Base-by-base conservation (phyloP, 2,888 invertebrate genomes). In the Cynaeus angustus region DNA sequence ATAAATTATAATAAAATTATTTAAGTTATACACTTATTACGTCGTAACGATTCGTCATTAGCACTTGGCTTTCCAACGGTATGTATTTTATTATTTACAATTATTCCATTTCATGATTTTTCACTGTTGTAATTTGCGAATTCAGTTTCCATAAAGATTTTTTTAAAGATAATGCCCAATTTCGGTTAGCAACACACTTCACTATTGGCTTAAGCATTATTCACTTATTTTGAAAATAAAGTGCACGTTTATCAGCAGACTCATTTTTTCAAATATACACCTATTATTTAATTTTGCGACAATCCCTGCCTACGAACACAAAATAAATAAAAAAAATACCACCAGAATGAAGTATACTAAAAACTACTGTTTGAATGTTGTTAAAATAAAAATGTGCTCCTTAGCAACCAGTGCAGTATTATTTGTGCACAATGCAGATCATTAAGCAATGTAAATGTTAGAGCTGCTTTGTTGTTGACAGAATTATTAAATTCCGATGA, bases 1-100 rank as follows among this genome's bases (percentile, higher is more conserved):
- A 80, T 80, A 80, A 79, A 80, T 74, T 56, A 71, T 62, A 70
- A 69, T 72, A 74, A 72, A 77, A 73, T 71, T 67, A 68, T 68
- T 48, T 30, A 33, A 26, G n/a, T 38, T 13, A 16, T 58, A 26
- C 59, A 14, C 46, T 62, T 68, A 62, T 50, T 67, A 16, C 26
- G 43, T 41, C 13, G 45, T 46, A 7, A 28, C 8, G 41, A 14
- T 16, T 37, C 61, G 41, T 21, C 21, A 4, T n/a, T 21, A 14
- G 38, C 38, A 56, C n/a, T 33, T n/a, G 38, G 33, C 10, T 13
- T 33, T 58, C 28, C 56, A 58, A 9, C 56, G 56, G 43, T 58
- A 41, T 58, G 26, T 43, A 58, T 10, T 55, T 55, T 43, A 53
- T 53, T 33, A 50, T 33, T 56, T 38, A 33, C 13, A 53, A 33